Conservation (phyloP, 1,140 invertebrate genomes). For the Nephila pilipes region DNA sequence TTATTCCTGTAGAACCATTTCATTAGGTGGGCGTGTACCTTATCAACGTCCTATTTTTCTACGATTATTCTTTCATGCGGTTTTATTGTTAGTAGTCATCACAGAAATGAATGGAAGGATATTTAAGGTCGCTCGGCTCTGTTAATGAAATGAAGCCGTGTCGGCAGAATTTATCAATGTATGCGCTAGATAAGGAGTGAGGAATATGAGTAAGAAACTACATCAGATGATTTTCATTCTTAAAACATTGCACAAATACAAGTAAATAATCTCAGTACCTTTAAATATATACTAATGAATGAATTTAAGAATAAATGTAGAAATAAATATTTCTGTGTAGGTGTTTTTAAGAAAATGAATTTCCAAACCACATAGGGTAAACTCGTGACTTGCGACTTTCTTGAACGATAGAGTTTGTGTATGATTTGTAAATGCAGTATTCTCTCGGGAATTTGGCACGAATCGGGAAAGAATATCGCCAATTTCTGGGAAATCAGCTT, state of each 20-base stretch:
- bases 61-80: background rate
- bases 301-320: too few relatives aligned
- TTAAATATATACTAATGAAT: too few relatives aligned
- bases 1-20: background rate
- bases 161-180: background rate
- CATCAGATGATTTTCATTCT: background rate
- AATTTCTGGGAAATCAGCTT: too few relatives aligned
- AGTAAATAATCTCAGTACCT: too few relatives aligned
- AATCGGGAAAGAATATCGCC: too few relatives aligned
- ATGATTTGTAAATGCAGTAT: too few relatives aligned
- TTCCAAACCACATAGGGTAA: too few relatives aligned
- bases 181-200: background rate
- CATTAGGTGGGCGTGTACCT: background rate
- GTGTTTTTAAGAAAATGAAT: too few relatives aligned
- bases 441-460: too few relatives aligned
- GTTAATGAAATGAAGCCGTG: background rate
- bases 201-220: background rate
- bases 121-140: background rate
- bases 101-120: background rate
- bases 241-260: background rate
- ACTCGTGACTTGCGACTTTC: too few relatives aligned
- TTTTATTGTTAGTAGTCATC: background rate
- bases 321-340: too few relatives aligned
- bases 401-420: too few relatives aligned
- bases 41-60: background rate